Evolutionary conservation across 1,140 invertebrate species (phyloP).

Genomic region (Drosophila lacertosa): DNA sequence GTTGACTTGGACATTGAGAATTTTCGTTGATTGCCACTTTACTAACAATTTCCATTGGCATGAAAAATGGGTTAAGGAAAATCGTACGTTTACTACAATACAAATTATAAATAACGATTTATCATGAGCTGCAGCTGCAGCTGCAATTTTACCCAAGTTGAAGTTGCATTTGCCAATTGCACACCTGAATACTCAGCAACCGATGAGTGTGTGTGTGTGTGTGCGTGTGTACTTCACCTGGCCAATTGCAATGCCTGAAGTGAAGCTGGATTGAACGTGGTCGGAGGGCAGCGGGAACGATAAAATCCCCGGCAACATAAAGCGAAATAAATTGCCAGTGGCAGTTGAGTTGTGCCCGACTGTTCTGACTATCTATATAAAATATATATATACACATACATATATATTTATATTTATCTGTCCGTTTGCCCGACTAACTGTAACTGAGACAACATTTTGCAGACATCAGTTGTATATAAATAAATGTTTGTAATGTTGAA

Average conservation of each 20-base stretch:
- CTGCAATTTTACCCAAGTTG: slow-evolving; percentile 50
- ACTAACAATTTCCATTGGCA: slow-evolving; percentile 26
- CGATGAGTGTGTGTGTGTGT: not conserved
- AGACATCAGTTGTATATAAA: slow-evolving; percentile 13
- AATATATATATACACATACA: no score
- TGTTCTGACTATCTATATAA: slow-evolving; percentile 7
- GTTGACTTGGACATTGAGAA: not conserved
- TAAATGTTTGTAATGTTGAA: not conserved
- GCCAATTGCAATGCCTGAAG: slow-evolving; percentile 22
- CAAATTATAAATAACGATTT: slow-evolving; percentile 81
- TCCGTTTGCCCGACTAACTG: slow-evolving; percentile 21
- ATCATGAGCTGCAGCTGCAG: slow-evolving; percentile 56
- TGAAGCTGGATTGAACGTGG: not conserved
- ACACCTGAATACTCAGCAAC: slow-evolving; percentile 64
- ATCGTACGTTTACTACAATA: slow-evolving; percentile 68
- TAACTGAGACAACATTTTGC: slow-evolving; percentile 53
- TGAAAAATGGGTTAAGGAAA: slow-evolving; percentile 30
- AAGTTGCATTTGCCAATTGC: slow-evolving; percentile 73
- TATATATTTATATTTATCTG: no score
- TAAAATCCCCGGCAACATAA: slow-evolving; percentile 48
- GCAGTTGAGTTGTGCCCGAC: slow-evolving; percentile 42
- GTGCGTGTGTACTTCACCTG: slow-evolving; percentile 1
- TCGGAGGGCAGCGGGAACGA: not conserved
- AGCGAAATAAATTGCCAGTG: slow-evolving; percentile 72
- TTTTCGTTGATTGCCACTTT: slow-evolving; percentile 46